Conservation (phyloP, 2,113 vertebrate species). For the Ctenomys sociabilis region DNA sequence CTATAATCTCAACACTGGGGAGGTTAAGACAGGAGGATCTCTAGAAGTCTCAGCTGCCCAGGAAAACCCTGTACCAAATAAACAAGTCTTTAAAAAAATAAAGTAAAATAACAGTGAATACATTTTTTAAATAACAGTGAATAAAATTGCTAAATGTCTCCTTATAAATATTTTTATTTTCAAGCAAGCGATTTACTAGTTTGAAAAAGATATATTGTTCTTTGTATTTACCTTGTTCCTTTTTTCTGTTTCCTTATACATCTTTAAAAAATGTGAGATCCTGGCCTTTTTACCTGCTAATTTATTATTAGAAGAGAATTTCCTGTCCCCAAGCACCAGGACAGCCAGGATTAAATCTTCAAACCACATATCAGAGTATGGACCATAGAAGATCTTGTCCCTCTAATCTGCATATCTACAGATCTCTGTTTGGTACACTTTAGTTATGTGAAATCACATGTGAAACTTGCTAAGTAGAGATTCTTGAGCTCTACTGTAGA, state of each 20-base stretch:
- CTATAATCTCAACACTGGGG: no score
- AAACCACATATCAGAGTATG: background rate
- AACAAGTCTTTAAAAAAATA: no score
- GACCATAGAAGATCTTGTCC: background rate
- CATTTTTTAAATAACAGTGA: slow-evolving; percentile 57
- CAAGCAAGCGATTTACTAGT: background rate
- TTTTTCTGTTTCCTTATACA: background rate
- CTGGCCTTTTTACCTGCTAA: background rate
- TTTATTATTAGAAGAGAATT: background rate
- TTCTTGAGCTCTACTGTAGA: background rate
- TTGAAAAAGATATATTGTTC: background rate
- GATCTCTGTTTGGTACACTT: background rate
- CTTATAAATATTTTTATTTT: slow-evolving; percentile 13
- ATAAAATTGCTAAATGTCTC: slow-evolving; percentile 48
- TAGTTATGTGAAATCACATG: background rate
- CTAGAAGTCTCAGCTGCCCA: no score
- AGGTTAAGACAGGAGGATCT: no score
- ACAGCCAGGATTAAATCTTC: background rate
- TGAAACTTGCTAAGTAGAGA: background rate
- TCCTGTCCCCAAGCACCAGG: background rate
- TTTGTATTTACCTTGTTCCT: background rate
- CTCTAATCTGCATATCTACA: background rate
- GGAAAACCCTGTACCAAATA: no score
- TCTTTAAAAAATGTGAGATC: background rate
- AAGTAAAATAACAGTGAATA: slow-evolving; percentile 23